Percentiles rank a stretch among this genome's conserved stretches.
These are phyloP conservation scores for Rhineura floridana DNA, from an alignment of 2,113 vertebrate genomes.

Conservation along the genomic window DNA sequence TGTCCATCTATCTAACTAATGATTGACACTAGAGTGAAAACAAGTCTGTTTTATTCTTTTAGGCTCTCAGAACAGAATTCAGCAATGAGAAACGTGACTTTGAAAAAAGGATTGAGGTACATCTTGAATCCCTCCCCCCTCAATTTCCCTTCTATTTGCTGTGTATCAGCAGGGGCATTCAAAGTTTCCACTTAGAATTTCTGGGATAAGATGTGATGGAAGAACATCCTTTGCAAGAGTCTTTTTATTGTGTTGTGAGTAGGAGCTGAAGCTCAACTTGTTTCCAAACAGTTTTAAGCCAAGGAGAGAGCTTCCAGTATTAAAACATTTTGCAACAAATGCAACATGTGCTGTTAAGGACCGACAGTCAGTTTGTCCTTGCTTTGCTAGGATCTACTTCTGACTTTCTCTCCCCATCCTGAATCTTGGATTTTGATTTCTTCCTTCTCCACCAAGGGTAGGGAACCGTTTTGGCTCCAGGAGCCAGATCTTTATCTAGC, in stretches of 20 bases:
- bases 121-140: neutral
- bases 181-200: neutral
- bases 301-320: neutral
- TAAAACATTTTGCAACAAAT: neutral
- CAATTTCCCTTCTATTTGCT: neutral
- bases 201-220: neutral
- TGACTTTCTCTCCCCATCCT: too few species aligned
- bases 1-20: neutral
- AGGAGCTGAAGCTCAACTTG: slow-evolving; percentile 47
- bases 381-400: too few species aligned
- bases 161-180: too few species aligned
- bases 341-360: too few species aligned
- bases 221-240: slow-evolving; percentile 40
- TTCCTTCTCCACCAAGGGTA: too few species aligned
- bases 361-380: too few species aligned
- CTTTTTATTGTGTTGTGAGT: slow-evolving; percentile 38
- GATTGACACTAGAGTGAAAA: neutral
- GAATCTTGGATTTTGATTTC: too few species aligned
- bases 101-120: slow-evolving; percentile 82
- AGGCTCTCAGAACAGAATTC: slow-evolving; percentile 67
- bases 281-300: slow-evolving; percentile 42
- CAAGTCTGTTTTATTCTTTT: slow-evolving; percentile 8
- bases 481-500: too few species aligned
- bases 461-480: too few species aligned
- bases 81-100: slow-evolving; percentile 71